Evolutionary conservation across 2,888 invertebrate species (phyloP), one percentile per base, ranked within the genome.

Genomic region (Meta bourneti): DNA sequence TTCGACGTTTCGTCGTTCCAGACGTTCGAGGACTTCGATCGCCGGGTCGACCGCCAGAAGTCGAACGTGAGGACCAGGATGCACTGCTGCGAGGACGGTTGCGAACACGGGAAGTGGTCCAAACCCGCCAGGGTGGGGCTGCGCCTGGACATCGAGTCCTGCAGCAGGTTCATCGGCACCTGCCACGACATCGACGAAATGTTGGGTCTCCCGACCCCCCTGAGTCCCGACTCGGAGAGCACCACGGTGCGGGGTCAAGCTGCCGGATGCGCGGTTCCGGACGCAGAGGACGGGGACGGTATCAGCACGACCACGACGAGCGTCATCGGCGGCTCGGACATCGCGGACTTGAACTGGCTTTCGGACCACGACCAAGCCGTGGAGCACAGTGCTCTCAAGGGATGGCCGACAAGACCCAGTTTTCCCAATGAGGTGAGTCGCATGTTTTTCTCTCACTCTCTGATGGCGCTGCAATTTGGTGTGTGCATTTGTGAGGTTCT

Each of bases 11-110:
- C 72, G 0, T 51, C 85, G n/a, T 91, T 91, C n/a, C 75, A 75
- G 20, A 85, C 89, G 2, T 92, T 92, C 78, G 92, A 92, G 71
- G 92, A 92, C 16, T 92, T 92, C 70, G 92, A 92, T 8, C 75
- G 91, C 6, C n/a, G 20, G 0, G 71, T 91, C 71, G 72, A 83
- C 7, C 77, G 77, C 7, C 82, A 87, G 2, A 75, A 72, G 72
- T 61, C 82, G 6, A 84, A 88, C 54, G 69, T 88, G n/a, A 83
- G 91, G 69, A 87, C 71, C 34, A 34, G 34, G 52, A 81, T 61
- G 1, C 49, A 75, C 7, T 51, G 54, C 11, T 75, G 13, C 1
- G 70, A 75, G 13, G 19, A 16, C 0, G 7, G 11, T 0, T 16
- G n/a, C 7, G 7, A 74, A 1, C 8, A 19, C 13, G 77, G 6